These are phyloP conservation scores for Yoshiicerus persimilis DNA, from an alignment of 1,140 invertebrate genomes.

Conservation along the genomic window DNA sequence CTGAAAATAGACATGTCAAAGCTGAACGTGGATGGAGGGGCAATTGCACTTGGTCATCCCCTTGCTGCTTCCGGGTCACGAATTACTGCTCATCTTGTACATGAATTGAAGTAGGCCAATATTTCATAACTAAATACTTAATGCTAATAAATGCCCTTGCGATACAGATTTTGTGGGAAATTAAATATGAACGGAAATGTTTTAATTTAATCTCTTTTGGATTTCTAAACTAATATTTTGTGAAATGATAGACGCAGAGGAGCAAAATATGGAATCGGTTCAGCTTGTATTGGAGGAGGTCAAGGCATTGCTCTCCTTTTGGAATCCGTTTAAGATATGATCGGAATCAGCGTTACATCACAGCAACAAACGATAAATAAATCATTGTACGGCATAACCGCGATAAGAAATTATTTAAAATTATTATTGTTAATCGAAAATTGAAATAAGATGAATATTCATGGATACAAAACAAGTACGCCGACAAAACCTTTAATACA, in stretches of 20 bases:
- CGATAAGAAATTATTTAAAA: too few relatives aligned
- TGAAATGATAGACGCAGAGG: slow-evolving; percentile 79
- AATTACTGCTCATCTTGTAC: slow-evolving; percentile 88
- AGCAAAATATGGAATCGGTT: slow-evolving; percentile 84
- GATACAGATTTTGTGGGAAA: too few relatives aligned
- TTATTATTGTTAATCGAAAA: too few relatives aligned
- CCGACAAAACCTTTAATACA: neutral
- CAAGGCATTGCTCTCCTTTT: slow-evolving; percentile 94
- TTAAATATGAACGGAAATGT: too few relatives aligned
- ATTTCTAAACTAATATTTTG: too few relatives aligned
- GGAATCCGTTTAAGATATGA: slow-evolving; percentile 59
- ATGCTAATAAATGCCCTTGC: too few relatives aligned
- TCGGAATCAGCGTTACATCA: neutral
- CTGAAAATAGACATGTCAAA: slow-evolving; percentile 82
- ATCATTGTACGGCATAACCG: too few relatives aligned
- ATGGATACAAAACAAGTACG: neutral
- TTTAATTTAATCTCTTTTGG: slow-evolving; percentile 21
- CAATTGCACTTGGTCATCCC: slow-evolving; percentile 95
- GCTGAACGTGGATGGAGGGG: slow-evolving; percentile 93
- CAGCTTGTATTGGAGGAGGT: slow-evolving; percentile 96
- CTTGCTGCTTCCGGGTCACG: slow-evolving; percentile 89
- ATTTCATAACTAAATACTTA: too few relatives aligned
- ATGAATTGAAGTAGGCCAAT: slow-evolving; percentile 79
- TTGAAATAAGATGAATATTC: neutral
- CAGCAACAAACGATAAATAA: too few relatives aligned